Conservation (phyloP, 2,113 vertebrate genomes). For the Tretioscincus oriximinensis region DNA sequence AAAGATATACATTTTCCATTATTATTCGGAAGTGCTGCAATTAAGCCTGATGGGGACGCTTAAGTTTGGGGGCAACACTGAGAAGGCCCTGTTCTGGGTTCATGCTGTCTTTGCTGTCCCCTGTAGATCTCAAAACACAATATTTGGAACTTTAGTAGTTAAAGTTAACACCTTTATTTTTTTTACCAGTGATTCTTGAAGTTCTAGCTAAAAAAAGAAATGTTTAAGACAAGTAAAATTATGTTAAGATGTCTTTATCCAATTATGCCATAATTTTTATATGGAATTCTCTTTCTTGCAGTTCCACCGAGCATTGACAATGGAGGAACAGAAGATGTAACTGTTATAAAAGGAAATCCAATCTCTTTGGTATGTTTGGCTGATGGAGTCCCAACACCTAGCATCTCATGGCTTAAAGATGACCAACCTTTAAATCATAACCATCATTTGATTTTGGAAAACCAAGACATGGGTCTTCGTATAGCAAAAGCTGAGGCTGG, state of each 20-base stretch:
- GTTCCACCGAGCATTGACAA: conserved; percentile 88
- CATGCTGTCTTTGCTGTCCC: too few species aligned
- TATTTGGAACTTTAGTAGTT: too few species aligned
- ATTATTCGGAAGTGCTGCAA: too few species aligned
- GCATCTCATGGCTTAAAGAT: conserved; percentile 86
- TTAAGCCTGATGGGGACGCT: too few species aligned
- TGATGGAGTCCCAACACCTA: conserved; percentile 83
- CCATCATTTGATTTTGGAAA: conserved; percentile 59
- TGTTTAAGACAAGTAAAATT: not conserved
- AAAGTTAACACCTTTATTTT: too few species aligned
- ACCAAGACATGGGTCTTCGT: conserved; percentile 80
- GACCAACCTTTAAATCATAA: conserved; percentile 61
- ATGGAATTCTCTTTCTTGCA: conserved; percentile 47
- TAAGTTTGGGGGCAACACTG: too few species aligned
- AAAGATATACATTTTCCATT: too few species aligned
- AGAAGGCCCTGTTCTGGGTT: too few species aligned
- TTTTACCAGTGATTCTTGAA: too few species aligned
- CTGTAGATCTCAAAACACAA: too few species aligned
- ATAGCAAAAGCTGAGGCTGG: conserved; percentile 68
- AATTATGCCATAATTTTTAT: not conserved
- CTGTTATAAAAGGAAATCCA: conserved; percentile 75
- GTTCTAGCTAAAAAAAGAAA: too few species aligned
- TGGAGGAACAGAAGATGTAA: conserved; percentile 84
- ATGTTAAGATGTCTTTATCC: not conserved
- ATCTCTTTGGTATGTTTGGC: conserved; percentile 79